These are phyloP conservation scores for Symphodus melops DNA, from an alignment of 2,113 vertebrate genomes.

Conservation along the genomic window DNA sequence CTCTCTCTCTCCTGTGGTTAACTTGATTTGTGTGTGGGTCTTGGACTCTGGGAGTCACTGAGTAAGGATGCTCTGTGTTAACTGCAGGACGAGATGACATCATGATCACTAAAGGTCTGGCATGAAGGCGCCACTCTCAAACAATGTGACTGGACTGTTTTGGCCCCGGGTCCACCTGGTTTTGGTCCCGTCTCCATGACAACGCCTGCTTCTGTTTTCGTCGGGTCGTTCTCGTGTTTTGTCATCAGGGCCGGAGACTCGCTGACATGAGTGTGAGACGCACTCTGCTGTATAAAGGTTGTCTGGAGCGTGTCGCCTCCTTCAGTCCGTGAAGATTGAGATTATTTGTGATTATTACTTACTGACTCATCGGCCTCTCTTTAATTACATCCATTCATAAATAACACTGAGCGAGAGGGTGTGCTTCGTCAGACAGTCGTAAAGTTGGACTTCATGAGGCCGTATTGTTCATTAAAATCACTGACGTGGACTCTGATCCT, in stretches of 20 bases:
- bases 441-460: constrained; percentile 49
- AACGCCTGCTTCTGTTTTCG: too few relatives aligned
- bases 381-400: constrained; percentile 33
- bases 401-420: constrained; percentile 31
- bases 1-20: constrained; percentile 46
- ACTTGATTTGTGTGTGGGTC: too few relatives aligned
- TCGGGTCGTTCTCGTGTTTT: too few relatives aligned
- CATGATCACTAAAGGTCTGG: constrained; percentile 1
- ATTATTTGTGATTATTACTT: constrained; percentile 32
- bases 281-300: neutral
- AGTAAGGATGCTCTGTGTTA: constrained; percentile 13
- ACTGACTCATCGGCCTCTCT: constrained; percentile 7
- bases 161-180: too few relatives aligned
- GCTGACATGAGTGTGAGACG: too few relatives aligned
- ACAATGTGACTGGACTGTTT: neutral
- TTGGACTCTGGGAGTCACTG: neutral
- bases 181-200: too few relatives aligned
- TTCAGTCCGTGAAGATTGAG: constrained; percentile 13
- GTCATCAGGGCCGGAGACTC: too few relatives aligned
- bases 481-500: constrained; percentile 44
- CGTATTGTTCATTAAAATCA: constrained; percentile 55
- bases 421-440: constrained; percentile 29
- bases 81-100: neutral
- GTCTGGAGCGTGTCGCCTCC: constrained; percentile 13
- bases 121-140: neutral